Evolutionary conservation across 2,797 vertebrate genomes (phyloP).

Genomic region (Podargus strigoides): DNA sequence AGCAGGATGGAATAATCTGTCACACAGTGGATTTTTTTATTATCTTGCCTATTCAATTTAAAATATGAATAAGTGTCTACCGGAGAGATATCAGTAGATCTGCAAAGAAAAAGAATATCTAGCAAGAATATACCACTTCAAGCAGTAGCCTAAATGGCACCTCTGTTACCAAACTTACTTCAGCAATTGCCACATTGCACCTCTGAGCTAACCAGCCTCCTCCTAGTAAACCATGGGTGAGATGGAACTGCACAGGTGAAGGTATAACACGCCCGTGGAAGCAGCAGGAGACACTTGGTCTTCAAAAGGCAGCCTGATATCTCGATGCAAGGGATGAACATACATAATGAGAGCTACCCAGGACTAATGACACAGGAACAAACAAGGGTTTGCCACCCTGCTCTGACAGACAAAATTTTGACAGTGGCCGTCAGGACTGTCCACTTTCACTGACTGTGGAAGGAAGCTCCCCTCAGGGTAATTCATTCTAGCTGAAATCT

Average conservation of each 20-base stretch:
- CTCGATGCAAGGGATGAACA: fast-evolving
- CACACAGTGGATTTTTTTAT: background rate
- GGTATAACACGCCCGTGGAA: background rate
- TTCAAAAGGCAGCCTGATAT: background rate
- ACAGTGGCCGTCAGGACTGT: background rate
- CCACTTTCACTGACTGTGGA: background rate
- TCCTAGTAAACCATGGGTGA: background rate
- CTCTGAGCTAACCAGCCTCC: background rate
- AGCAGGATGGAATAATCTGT: background rate
- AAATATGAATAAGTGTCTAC: background rate
- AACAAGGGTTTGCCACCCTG: background rate
- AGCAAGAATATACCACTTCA: background rate
- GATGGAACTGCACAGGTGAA: background rate
- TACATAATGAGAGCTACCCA: background rate
- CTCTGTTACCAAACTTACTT: background rate
- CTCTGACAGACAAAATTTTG: background rate
- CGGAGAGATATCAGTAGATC: background rate
- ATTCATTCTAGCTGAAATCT: background rate
- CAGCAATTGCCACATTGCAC: background rate
- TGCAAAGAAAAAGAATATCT: background rate
- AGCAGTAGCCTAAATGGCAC: background rate
- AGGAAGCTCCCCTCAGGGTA: background rate
- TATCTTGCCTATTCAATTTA: background rate
- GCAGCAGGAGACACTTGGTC: background rate
- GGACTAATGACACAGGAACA: background rate